Base-by-base conservation (phyloP, 1,140 invertebrate genomes). In the Lepidostoma basale region DNA sequence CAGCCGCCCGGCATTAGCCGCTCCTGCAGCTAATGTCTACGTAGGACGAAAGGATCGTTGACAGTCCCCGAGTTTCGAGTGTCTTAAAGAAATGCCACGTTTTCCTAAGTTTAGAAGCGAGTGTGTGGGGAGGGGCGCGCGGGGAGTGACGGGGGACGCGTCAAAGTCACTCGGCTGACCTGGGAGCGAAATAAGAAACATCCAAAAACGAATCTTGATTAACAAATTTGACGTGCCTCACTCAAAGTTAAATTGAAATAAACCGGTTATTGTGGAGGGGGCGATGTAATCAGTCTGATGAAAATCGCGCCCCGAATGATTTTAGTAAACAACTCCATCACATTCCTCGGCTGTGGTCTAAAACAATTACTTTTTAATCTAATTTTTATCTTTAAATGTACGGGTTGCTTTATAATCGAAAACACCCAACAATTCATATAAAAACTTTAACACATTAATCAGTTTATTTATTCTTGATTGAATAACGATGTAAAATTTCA, bases 91-190 rank as follows among this genome's bases (percentile, higher is more conserved):
- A 20, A 36, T 12, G 16, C n/a, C n/a, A 33, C 14, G 28, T 36
- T 56, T 49, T 20, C 28, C 6, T 36, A 12, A 56, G 52, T 22
- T 56, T 56, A 18, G 36, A 49, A 36, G 3, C 16, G 28, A 16
- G 6, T 25, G 26, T 26, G 45, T 49, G 52, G 28, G 14, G 16
- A 33, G 52, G 30, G 20, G n/a, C n/a, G n/a, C n/a, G n/a, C n/a
- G n/a, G 26, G 12, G 45, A 25, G 52, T 14, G 14, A 10, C 20
- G 52, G 30, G 20, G 52, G 52, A 22, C 52, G 30, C 30, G n/a
- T 56, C 28, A 56, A 56, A 36, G 52, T 56, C 52, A 56, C 52
- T 56, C 52, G 52, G 16, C 49, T 4, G 16, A 47, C 16, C 44
- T 47, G 49, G 26, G 49, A 14, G 12, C 23, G 44, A 47, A 47